Percentiles rank a stretch among this genome's conserved stretches.
These are phyloP conservation scores for Phycodurus eques DNA, from an alignment of 2,113 vertebrate species.

Conservation along the genomic window DNA sequence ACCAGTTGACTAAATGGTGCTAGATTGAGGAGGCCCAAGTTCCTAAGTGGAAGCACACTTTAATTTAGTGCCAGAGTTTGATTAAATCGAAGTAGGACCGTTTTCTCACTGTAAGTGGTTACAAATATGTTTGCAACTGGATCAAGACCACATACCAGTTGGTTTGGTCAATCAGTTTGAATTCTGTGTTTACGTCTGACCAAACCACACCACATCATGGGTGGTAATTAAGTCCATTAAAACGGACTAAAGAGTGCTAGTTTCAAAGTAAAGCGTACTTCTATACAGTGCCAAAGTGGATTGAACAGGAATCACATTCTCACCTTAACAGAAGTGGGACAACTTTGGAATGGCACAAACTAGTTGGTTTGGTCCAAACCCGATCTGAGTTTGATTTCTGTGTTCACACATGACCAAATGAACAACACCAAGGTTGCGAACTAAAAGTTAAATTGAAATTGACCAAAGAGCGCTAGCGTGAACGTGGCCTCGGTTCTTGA, in stretches of 20 bases:
- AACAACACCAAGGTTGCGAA: too few relatives aligned
- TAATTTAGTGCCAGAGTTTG: not conserved
- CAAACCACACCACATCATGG: not conserved
- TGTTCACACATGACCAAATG: not conserved
- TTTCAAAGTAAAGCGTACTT: not conserved
- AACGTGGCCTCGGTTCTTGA: too few relatives aligned
- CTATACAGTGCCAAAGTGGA: not conserved
- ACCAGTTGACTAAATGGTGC: not conserved
- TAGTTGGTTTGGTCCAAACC: not conserved
- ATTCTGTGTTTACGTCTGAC: not conserved
- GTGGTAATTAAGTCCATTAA: not conserved
- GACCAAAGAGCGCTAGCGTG: too few relatives aligned
- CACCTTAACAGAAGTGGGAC: not conserved
- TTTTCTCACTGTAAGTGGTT: not conserved
- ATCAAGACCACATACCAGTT: not conserved
- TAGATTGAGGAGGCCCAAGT: not conserved
- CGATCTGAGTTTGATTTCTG: too few relatives aligned
- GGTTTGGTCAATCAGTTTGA: not conserved
- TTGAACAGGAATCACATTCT: not conserved
- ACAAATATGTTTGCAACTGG: not conserved
- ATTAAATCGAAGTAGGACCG: not conserved
- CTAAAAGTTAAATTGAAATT: too few relatives aligned
- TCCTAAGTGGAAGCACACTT: not conserved
- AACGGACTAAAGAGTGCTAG: not conserved
- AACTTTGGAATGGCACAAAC: not conserved